phyloP scores from a whole-genome alignment of 2,797 vertebrate species.

The Rhyacichthys aspro region DNA sequence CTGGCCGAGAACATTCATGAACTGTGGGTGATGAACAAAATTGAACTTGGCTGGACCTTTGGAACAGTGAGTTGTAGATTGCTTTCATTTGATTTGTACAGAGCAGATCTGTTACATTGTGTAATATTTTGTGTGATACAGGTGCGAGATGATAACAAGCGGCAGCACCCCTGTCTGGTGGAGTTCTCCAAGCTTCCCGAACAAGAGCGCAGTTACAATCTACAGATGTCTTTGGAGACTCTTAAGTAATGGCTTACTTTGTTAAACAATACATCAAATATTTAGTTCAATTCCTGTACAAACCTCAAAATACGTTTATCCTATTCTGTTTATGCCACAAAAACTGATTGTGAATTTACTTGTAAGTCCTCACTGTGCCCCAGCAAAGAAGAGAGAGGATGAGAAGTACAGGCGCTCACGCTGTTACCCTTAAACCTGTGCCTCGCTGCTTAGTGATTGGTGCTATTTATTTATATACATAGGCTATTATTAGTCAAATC shows the following conservation, averaged over 20 bases:
- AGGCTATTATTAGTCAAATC: too few species aligned
- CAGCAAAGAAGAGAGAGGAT: too few species aligned
- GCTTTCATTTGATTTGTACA: not conserved
- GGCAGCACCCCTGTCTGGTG: conserved; percentile 94
- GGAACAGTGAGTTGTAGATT: conserved; percentile 82
- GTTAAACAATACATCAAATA: conserved; percentile 27
- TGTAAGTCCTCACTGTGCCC: too few species aligned
- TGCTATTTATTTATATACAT: too few species aligned
- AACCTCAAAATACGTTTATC: too few species aligned
- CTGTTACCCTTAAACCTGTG: too few species aligned
- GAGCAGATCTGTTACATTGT: not conserved
- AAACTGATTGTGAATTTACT: too few species aligned
- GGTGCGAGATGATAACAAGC: conserved; percentile 94
- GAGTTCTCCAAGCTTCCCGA: conserved; percentile 94
- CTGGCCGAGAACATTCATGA: conserved; percentile 97
- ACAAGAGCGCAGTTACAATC: conserved; percentile 94
- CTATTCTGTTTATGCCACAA: too few species aligned
- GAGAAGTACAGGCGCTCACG: too few species aligned
- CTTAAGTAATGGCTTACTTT: conserved; percentile 82
- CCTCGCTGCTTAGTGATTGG: too few species aligned
- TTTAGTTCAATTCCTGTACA: too few species aligned
- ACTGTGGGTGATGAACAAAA: conserved; percentile 98
- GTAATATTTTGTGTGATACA: conserved; percentile 50
- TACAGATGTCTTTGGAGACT: conserved; percentile 97
- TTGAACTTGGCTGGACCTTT: conserved; percentile 94